phyloP scores from a whole-genome alignment of 2,113 vertebrate genomes.

The Egretta garzetta region DNA sequence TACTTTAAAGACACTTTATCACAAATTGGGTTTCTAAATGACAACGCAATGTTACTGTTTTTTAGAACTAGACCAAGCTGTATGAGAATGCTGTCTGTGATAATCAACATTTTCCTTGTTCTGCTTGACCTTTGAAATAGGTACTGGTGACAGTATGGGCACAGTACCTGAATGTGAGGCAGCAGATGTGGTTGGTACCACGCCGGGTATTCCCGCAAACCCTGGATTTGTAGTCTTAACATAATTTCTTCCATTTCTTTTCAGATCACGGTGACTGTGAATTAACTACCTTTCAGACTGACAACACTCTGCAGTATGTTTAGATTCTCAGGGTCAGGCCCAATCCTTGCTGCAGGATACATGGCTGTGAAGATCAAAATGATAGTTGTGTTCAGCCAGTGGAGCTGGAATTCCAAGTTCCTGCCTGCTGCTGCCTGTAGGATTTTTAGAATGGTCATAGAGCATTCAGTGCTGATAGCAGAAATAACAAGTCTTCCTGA shows the following conservation, averaged over 20 bases:
- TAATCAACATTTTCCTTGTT: background rate
- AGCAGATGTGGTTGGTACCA: background rate
- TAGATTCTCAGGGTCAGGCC: background rate
- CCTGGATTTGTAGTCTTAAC: background rate
- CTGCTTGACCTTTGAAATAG: background rate
- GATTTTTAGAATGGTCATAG: background rate
- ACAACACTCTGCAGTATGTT: background rate
- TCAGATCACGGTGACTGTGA: background rate
- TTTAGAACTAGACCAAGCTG: background rate
- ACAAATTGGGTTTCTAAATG: slow-evolving; percentile 4
- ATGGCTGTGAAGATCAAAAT: background rate
- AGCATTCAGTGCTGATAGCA: background rate
- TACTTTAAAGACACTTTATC: slow-evolving; percentile 5
- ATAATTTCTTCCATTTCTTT: background rate
- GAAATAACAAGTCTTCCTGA: background rate
- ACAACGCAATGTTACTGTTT: background rate
- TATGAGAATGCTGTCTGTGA: background rate
- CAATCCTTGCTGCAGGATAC: background rate
- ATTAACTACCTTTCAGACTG: background rate
- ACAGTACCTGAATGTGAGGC: background rate
- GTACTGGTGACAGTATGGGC: background rate
- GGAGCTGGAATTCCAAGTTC: background rate
- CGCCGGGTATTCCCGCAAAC: fast-evolving
- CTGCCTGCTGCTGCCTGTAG: background rate
- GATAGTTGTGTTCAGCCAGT: background rate